Evolutionary conservation across 1,140 invertebrate species (phyloP).

Genomic region (Drosophila tsacasi): DNA sequence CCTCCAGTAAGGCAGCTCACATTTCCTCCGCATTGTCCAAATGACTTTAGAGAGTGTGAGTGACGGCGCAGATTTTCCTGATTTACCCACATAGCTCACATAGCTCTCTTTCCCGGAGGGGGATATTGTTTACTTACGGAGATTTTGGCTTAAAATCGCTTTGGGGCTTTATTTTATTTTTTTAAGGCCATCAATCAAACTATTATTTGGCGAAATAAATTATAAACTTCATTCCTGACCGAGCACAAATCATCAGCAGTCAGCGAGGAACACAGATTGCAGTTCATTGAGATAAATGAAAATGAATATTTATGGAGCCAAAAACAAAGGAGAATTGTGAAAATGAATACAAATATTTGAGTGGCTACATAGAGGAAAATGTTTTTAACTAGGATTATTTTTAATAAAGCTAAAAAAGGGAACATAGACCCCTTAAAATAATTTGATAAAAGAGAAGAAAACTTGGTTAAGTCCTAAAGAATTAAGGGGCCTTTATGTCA

Average conservation of each 20-base stretch:
- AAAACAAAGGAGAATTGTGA: neutral
- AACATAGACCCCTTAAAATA: neutral
- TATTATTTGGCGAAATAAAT: slow-evolving; percentile 49
- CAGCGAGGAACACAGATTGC: slow-evolving; percentile 3
- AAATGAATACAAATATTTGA: slow-evolving; percentile 2
- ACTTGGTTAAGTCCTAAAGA: neutral
- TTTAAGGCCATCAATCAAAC: slow-evolving; percentile 43
- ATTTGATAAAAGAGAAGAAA: neutral
- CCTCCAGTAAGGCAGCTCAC: slow-evolving; percentile 6
- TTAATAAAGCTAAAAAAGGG: neutral
- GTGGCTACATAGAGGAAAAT: neutral
- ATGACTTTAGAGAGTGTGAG: slow-evolving; percentile 34
- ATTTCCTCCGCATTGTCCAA: slow-evolving; percentile 65
- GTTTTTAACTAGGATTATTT: neutral
- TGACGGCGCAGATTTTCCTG: slow-evolving; percentile 41
- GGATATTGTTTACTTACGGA: slow-evolving; percentile 24
- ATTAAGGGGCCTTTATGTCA: no score
- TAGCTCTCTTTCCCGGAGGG: neutral
- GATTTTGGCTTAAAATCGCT: slow-evolving; percentile 23
- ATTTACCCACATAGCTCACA: neutral
- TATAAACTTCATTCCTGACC: slow-evolving; percentile 31
- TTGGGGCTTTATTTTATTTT: slow-evolving; percentile 7
- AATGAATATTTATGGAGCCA: slow-evolving; percentile 30
- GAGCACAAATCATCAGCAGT: slow-evolving; percentile 12
- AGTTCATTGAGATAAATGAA: slow-evolving; percentile 39